These are phyloP conservation scores for Oreocharis arfaki DNA, from an alignment of 2,113 vertebrate species.

Conservation along the genomic window DNA sequence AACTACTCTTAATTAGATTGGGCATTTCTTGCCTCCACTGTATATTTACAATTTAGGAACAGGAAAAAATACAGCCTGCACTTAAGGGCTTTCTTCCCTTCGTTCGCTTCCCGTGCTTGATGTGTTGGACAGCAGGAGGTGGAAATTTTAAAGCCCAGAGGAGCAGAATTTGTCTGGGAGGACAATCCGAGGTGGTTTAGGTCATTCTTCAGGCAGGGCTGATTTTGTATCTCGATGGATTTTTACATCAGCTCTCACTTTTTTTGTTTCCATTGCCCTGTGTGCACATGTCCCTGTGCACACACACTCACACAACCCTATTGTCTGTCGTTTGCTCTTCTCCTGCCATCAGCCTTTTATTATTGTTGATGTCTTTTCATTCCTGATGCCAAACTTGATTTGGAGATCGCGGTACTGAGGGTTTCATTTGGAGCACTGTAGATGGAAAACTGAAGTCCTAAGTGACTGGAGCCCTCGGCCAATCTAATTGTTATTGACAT, in stretches of 20 bases:
- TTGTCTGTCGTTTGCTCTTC: slow-evolving; percentile 40
- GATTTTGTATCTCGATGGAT: slow-evolving; percentile 9
- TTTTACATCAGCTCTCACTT: slow-evolving; percentile 4
- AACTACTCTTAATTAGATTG: slow-evolving; percentile 66
- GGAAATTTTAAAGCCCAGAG: slow-evolving; percentile 33
- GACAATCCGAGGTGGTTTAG: not conserved
- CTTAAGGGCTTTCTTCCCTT: slow-evolving; percentile 43
- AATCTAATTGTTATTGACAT: slow-evolving; percentile 86
- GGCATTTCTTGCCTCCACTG: slow-evolving; percentile 64
- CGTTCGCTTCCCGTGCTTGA: not conserved
- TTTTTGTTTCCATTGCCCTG: not conserved
- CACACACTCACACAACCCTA: not conserved
- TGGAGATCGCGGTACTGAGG: slow-evolving; percentile 64
- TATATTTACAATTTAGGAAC: slow-evolving; percentile 67
- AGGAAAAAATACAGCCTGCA: slow-evolving; percentile 49
- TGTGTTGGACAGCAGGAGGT: slow-evolving; percentile 28
- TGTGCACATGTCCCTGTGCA: not conserved
- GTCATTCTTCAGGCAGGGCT: not conserved
- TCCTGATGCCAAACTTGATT: slow-evolving; percentile 79
- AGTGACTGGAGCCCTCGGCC: slow-evolving; percentile 78
- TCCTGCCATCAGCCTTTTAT: slow-evolving; percentile 66
- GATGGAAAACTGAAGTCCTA: slow-evolving; percentile 74
- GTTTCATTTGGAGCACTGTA: slow-evolving; percentile 64
- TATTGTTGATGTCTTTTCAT: slow-evolving; percentile 79
- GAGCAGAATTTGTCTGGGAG: slow-evolving; percentile 12